Evolutionary conservation across 2,113 vertebrate species (phyloP).

Genomic region (Bos taurus): ARS-UCD2.0 NC_037332.1:26953001-26953500

Average conservation of each 20-base stretch:
- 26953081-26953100: neutral
- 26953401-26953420: neutral
- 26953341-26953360: neutral
- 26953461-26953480: neutral
- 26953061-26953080: neutral
- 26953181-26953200: neutral
- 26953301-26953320: conserved; percentile 1
- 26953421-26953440: neutral
- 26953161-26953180: neutral
- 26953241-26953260: neutral
- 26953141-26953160: neutral
- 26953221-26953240: neutral
- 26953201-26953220: neutral
- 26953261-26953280: neutral
- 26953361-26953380: neutral
- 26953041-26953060: neutral
- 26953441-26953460: neutral
- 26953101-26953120: neutral
- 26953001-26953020: neutral
- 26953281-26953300: neutral
- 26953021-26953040: neutral
- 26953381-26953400: neutral
- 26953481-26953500: neutral
- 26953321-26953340: neutral
- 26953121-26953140: neutral